Percentiles rank a stretch among this genome's conserved stretches.
Evolutionary conservation across 2,113 vertebrate species (phyloP).

Genomic region (Mesocricetus auratus): DNA sequence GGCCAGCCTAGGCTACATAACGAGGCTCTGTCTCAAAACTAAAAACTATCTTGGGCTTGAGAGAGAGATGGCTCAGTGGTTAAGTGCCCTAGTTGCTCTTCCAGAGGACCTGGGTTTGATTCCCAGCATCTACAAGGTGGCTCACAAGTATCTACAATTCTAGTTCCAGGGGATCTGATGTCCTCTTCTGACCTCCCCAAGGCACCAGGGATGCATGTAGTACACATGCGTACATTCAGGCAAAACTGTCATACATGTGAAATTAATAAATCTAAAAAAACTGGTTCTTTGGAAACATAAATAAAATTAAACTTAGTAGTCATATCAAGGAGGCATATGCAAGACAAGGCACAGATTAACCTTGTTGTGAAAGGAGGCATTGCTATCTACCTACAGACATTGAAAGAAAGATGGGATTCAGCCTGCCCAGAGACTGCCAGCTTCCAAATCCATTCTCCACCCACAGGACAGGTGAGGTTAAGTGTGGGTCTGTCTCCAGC

Average conservation of each 20-base stretch:
- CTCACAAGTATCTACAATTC: not conserved
- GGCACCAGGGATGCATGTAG: not conserved
- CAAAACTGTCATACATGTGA: not conserved
- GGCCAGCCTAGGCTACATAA: not conserved
- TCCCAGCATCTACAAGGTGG: not conserved
- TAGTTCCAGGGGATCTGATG: not conserved
- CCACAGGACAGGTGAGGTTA: no score
- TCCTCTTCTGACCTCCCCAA: not conserved
- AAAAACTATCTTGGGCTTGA: not conserved
- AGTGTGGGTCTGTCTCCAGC: no score
- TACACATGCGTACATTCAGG: not conserved
- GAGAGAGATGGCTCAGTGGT: not conserved
- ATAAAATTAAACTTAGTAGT: conserved; percentile 10
- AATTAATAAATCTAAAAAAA: not conserved
- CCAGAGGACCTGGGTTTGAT: not conserved
- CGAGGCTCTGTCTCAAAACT: not conserved
- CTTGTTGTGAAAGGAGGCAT: not conserved
- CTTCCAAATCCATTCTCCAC: no score
- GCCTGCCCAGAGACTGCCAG: no score
- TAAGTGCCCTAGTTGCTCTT: not conserved
- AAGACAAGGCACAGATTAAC: not conserved
- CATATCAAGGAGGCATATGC: not conserved
- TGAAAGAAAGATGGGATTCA: not conserved
- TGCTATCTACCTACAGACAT: not conserved
- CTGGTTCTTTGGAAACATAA: not conserved